Evolutionary conservation across 2,113 vertebrate genomes (phyloP), one percentile per base, ranked within the genome.

Genomic region (Dicentrarchus labrax): DNA sequence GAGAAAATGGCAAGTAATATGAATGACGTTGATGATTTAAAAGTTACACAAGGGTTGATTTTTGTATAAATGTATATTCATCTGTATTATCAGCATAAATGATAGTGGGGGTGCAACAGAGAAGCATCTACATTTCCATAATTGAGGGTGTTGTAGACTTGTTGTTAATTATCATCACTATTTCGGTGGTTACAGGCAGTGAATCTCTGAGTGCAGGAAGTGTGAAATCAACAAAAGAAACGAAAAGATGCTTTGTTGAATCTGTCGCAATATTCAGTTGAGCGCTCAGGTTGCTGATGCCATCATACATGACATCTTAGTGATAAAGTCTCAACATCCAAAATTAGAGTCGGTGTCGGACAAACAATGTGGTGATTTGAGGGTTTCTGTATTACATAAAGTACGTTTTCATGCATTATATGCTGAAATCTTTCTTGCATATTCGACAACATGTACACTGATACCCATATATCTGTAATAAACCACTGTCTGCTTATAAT

Each of bases 171-270:
- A 54, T 65, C 54, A 70, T 72, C 50, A 21, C 16, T 12, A 8
- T 61, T 57, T 6, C 50, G n/a, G 15, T 78, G 41, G 4, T 59
- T 48, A 67, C 21, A 47, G 22, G 22, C 51, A 77, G 30, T 30
- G 30, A 53, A 21, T 11, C 6, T 53, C 51, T 17, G 10, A 51
- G 39, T 2, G 8, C 24, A 22, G 16, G 9, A 62, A 43, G 38
- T n/a, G 21, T 48, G 17, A 60, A 43, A 45, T 16, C 45, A 66
- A 38, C 2, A 24, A 67, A 10, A 30, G 41, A 48, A 48, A 16
- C 1, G 15, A 54, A 51, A 53, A 39, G 47, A n/a, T 51, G 11
- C 39, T 76, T 47, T 48, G 57, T 81, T 67, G 50, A 72, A 65
- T 16, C 11, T 15, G 12, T 13, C 13, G 0, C 11, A 50, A 12